These are phyloP conservation scores for Scarus forsteni DNA, from an alignment of 2,797 vertebrate genomes.

Conservation along the genomic window DNA sequence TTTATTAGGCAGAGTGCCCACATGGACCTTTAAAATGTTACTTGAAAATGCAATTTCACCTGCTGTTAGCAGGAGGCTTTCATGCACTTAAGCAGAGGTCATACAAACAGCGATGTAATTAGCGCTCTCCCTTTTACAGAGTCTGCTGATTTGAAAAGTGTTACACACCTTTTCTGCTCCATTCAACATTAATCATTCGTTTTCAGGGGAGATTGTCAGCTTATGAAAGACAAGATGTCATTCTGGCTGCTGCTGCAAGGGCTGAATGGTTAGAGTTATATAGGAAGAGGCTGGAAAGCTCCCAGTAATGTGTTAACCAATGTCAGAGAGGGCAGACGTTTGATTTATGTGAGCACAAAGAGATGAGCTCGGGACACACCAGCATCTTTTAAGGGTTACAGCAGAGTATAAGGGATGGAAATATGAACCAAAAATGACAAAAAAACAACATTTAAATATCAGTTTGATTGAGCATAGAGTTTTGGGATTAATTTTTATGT, in stretches of 20 bases:
- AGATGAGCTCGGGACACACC: slow-evolving; percentile 31
- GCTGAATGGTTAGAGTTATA: slow-evolving; percentile 51
- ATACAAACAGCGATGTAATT: slow-evolving; percentile 81
- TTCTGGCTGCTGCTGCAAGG: slow-evolving; percentile 54
- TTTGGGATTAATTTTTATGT: too few relatives aligned
- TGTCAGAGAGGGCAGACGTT: slow-evolving; percentile 22
- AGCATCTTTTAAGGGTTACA: not conserved
- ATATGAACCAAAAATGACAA: too few relatives aligned
- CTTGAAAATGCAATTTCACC: slow-evolving; percentile 86
- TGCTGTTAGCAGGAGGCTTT: slow-evolving; percentile 82
- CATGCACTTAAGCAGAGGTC: slow-evolving; percentile 83
- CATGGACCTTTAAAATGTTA: slow-evolving; percentile 84
- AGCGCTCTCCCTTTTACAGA: slow-evolving; percentile 74
- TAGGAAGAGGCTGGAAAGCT: slow-evolving; percentile 51
- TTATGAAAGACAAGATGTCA: slow-evolving; percentile 69
- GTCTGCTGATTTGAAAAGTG: slow-evolving; percentile 78
- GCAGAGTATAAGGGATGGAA: not conserved
- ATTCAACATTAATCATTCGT: slow-evolving; percentile 76
- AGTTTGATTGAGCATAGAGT: too few relatives aligned
- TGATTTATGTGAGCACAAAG: slow-evolving; percentile 17
- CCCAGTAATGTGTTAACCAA: slow-evolving; percentile 50
- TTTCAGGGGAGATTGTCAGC: slow-evolving; percentile 60
- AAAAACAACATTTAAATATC: too few relatives aligned
- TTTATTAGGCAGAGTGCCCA: slow-evolving; percentile 86
- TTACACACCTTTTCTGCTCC: slow-evolving; percentile 71